These are phyloP conservation scores for Eretmochelys imbricata DNA, from an alignment of 2,113 vertebrate species.

Conservation along the genomic window DNA sequence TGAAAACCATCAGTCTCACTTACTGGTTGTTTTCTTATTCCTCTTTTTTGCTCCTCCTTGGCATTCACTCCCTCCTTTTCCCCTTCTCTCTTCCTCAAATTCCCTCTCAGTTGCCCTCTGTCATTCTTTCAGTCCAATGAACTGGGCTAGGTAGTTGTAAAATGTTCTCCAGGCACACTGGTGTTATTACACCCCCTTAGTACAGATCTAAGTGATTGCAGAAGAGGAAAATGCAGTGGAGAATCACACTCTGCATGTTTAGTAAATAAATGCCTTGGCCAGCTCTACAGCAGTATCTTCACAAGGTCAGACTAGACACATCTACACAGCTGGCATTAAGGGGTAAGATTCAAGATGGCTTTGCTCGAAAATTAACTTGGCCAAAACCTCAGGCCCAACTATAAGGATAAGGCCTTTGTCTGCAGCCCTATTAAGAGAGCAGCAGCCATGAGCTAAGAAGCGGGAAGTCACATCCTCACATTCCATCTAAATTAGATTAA, in stretches of 20 bases:
- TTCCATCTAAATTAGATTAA: too few relatives aligned
- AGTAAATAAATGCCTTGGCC: not conserved
- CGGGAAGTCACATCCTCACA: too few relatives aligned
- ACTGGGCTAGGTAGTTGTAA: not conserved
- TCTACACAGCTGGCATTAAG: not conserved
- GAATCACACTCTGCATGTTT: not conserved
- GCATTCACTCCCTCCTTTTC: not conserved
- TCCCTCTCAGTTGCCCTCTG: not conserved
- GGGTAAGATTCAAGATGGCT: not conserved
- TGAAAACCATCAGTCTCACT: not conserved
- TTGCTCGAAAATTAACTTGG: not conserved
- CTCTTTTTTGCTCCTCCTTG: not conserved
- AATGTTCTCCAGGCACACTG: not conserved
- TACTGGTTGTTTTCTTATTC: not conserved
- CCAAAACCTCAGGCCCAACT: too few relatives aligned
- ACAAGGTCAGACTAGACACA: not conserved
- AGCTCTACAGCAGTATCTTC: not conserved
- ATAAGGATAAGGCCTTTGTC: too few relatives aligned
- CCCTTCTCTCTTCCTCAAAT: not conserved
- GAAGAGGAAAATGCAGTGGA: not conserved
- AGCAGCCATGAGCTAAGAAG: too few relatives aligned
- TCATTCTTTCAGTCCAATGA: not conserved
- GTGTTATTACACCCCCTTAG: not conserved
- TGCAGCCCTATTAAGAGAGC: too few relatives aligned
- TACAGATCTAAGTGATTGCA: not conserved